These are phyloP conservation scores for Azemiops feae DNA, from an alignment of 2,113 vertebrate genomes.

Conservation along the genomic window DNA sequence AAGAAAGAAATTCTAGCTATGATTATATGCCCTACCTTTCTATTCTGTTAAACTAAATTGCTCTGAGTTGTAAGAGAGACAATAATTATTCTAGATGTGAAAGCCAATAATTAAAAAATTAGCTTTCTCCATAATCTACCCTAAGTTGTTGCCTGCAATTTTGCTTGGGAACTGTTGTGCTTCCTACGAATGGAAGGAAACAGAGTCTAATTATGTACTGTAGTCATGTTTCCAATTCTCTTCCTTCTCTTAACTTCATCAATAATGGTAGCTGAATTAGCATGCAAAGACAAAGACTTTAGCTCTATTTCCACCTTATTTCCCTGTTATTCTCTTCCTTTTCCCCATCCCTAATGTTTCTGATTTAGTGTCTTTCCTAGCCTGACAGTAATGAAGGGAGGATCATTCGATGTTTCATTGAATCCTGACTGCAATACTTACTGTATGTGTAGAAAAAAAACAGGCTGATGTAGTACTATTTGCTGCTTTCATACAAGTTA, in stretches of 20 bases:
- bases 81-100: neutral
- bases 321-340: neutral
- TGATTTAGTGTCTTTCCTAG: neutral
- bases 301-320: neutral
- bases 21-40: neutral
- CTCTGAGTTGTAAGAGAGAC: neutral
- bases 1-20: conserved; percentile 4
- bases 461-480: neutral
- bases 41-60: neutral
- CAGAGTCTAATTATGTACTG: neutral
- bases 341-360: neutral
- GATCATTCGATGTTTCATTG: neutral
- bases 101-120: neutral
- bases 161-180: neutral
- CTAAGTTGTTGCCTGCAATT: neutral
- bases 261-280: neutral
- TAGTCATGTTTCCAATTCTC: neutral
- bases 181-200: neutral
- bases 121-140: neutral
- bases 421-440: neutral
- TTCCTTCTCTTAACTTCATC: neutral
- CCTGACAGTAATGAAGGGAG: neutral
- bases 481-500: neutral
- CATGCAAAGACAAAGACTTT: neutral
- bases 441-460: neutral